Conservation (phyloP, 2,113 vertebrate species). For the Melanerpes formicivorus region DNA sequence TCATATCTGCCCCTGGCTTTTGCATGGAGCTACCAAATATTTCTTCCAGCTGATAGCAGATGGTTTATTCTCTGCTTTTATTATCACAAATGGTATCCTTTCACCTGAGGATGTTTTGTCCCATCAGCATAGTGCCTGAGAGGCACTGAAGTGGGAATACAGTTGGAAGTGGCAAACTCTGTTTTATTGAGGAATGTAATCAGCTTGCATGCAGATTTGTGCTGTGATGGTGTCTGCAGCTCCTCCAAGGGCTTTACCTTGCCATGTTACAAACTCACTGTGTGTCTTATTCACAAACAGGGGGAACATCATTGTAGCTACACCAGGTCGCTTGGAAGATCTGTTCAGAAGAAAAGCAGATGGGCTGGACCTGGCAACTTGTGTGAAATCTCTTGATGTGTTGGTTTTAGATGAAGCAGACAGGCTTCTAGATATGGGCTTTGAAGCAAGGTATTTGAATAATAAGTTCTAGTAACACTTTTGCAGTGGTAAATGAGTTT, state of each 20-base stretch:
- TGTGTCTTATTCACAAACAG: constrained; percentile 56
- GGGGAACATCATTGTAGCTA: constrained; percentile 92
- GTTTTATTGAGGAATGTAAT: not conserved
- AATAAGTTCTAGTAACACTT: not conserved
- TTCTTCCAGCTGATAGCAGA: not conserved
- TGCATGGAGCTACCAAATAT: not conserved
- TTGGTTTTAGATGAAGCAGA: constrained; percentile 96
- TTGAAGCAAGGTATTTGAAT: constrained; percentile 87
- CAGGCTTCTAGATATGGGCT: constrained; percentile 94
- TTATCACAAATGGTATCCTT: not conserved
- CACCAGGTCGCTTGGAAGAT: constrained; percentile 93
- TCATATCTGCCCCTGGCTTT: not conserved
- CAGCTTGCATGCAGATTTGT: not conserved
- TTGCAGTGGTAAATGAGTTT: not conserved
- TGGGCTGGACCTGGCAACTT: constrained; percentile 86
- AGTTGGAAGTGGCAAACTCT: not conserved
- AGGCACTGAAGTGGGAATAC: not conserved
- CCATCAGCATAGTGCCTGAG: not conserved
- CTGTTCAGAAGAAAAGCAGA: constrained; percentile 93
- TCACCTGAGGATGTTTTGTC: not conserved
- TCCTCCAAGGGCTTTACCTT: rapidly evolving
- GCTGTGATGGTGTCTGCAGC: rapidly evolving
- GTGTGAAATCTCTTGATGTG: constrained; percentile 88
- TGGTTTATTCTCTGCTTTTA: not conserved
- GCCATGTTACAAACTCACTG: too few relatives aligned